Base-by-base conservation (phyloP, 35 echinoderm and acorn worm genomes). In the Apostichopus japonicus region DNA sequence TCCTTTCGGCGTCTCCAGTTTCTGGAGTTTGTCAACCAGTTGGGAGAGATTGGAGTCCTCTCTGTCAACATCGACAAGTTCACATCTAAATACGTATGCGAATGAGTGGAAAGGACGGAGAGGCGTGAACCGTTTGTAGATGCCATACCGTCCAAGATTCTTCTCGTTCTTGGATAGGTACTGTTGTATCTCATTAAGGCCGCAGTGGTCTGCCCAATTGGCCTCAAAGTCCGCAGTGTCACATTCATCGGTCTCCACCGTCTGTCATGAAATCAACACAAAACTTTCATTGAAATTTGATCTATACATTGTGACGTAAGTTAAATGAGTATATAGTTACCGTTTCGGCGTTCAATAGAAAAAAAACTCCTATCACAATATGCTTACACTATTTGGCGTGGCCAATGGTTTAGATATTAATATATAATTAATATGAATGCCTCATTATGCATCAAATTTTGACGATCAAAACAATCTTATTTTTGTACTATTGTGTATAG, bases 91-190 rank as follows among this genome's bases (percentile, higher is more conserved):
- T 4, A 91, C 62, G 78, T 94, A 86, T n/a, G 65, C 56, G 11
- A 91, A 91, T 2, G 87, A 81, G 14, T 94, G 25, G 79, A 91
- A 94, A 8, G 90, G 90, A 65, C 59, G 71, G 10, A 44, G 14
- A 24, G 90, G 90, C 55, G 93, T 94, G 15, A 94, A 94, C 1
- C 79, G 52, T 65, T 94, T 91, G 90, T 94, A 94, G 19, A 94
- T 22, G 22, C 93, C 93, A 63, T 91, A 91, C 51, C 90, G 71
- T 58, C 90, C 90, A 0, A 91, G 16, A 10, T 6, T 56, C 90
- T 54, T 79, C 10, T 53, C 10, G 52, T 77, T 79, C 3, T 79
- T 8, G 7, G 5, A 21, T 2, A 72, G 16, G 21, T 89, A 89
- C 56, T 73, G 86, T 24, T 89, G 56, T 72, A 89, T 89, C 16